These are phyloP conservation scores for Enteromius thamalakanensis DNA, from an alignment of 2,797 vertebrate genomes.

Conservation along the genomic window DNA sequence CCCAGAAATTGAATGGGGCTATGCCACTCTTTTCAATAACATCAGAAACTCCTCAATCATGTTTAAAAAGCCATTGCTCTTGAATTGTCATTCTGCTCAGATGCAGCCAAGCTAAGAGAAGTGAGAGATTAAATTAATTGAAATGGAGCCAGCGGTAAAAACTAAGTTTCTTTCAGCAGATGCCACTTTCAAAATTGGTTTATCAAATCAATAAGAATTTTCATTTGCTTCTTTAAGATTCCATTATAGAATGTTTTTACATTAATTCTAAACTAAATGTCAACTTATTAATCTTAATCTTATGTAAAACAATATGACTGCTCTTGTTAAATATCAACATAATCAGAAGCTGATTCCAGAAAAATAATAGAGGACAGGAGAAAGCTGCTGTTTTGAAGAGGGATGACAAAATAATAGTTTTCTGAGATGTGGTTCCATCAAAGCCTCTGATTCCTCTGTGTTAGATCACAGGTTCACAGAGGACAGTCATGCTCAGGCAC, in stretches of 20 bases:
- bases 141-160: neutral
- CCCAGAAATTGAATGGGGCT: slow-evolving; percentile 22
- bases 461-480: slow-evolving; percentile 6
- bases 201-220: neutral
- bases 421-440: slow-evolving; percentile 15
- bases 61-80: slow-evolving; percentile 23
- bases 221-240: neutral
- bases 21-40: neutral
- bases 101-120: neutral
- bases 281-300: neutral
- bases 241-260: neutral
- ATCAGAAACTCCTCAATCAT: slow-evolving; percentile 18
- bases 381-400: neutral
- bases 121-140: neutral
- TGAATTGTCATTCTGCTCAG: neutral
- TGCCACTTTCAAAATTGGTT: neutral
- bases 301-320: too few relatives aligned
- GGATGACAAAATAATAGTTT: neutral
- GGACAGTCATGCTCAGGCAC: slow-evolving; percentile 13
- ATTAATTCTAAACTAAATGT: neutral
- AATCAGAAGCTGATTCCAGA: neutral
- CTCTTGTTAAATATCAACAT: neutral
- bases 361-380: neutral
- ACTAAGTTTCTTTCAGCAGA: neutral
- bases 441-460: slow-evolving; percentile 4